Conservation (phyloP, 2,888 invertebrate species). For the Melieria omissa region DNA sequence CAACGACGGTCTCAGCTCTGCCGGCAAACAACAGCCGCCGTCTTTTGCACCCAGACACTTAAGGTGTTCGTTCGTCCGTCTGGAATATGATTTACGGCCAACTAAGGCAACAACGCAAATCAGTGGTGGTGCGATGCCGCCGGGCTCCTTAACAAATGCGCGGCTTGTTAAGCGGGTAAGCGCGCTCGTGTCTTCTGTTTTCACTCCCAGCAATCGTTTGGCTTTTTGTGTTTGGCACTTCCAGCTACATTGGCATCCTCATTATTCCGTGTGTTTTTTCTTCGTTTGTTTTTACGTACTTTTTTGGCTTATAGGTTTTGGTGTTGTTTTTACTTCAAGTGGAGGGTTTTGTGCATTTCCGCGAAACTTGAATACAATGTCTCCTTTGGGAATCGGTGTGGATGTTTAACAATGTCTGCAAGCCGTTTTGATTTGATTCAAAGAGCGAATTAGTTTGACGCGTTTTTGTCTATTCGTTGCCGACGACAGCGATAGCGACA, state of each 20-base stretch:
- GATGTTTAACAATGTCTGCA: conserved; percentile 24
- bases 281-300: too few relatives aligned
- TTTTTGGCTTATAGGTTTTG: too few relatives aligned
- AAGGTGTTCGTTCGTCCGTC: not conserved
- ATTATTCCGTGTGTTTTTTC: conserved; percentile 11
- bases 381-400: conserved; percentile 23
- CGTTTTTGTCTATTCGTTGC: too few relatives aligned
- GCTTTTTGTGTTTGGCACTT: not conserved
- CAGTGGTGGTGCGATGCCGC: conserved; percentile 11
- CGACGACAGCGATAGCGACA: too few relatives aligned
- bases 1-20: not conserved
- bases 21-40: too few relatives aligned
- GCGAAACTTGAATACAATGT: conserved; percentile 10
- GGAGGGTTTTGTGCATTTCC: too few relatives aligned
- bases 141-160: conserved; percentile 16
- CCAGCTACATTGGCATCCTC: conserved; percentile 6
- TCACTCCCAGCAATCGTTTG: too few relatives aligned
- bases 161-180: conserved; percentile 24
- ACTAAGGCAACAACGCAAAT: not conserved
- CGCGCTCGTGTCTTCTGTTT: not conserved
- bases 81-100: conserved; percentile 25
- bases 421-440: conserved; percentile 11
- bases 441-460: conserved; percentile 2
- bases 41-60: too few relatives aligned
- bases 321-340: too few relatives aligned